Evolutionary conservation across 2,113 vertebrate species (phyloP), one percentile per base, ranked within the genome.

Genomic region (Phoxinus phoxinus): DNA sequence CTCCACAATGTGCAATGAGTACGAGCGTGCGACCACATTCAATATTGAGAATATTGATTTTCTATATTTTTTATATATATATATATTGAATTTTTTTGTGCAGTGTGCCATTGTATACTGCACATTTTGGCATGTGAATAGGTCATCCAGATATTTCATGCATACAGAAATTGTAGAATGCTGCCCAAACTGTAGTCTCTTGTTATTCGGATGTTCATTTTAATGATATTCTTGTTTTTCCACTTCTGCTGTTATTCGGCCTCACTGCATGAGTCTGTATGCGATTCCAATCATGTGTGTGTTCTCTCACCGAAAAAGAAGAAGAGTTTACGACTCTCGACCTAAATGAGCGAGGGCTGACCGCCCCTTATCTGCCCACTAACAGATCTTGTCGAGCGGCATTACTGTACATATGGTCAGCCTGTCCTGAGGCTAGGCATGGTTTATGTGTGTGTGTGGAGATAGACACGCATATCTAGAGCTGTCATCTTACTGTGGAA

Each of bases 401-500:
- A 90, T 90, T 88, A 90, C 84, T 76, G 84, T 90, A 87, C 94
- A 93, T 94, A 93, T 93, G 91, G 91, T 93, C 92, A 90, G 87
- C 44, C 86, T 91, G 90, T 91, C 93, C 93, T 89, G 88, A 86
- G 86, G 90, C 84, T 88, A 46, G 58, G 76, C 21, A 25, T 75
- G 81, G 30, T 72, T 46, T 79, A 58, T 76, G 61, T 76, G 73
- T 1, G 73, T 1, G 69, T 86, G 89, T 84, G 87, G 35, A 13
- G 84, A n/a, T 84, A 85, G 85, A 88, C 87, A 37, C 23, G 82
- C 86, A 73, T 87, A 89, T 90, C 90, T 93, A 88, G 83, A 92
- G 87, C 88, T 91, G 92, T 89, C 91, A 90, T 91, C 90, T 90
- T 85, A 89, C 88, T 59, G 87, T 88, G 46, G 84, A 87, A 81